Evolutionary conservation across 30 jellyfish, hydroid and myxozoan species (phyloP).

Genomic region (Cassiopea xamachana): DNA sequence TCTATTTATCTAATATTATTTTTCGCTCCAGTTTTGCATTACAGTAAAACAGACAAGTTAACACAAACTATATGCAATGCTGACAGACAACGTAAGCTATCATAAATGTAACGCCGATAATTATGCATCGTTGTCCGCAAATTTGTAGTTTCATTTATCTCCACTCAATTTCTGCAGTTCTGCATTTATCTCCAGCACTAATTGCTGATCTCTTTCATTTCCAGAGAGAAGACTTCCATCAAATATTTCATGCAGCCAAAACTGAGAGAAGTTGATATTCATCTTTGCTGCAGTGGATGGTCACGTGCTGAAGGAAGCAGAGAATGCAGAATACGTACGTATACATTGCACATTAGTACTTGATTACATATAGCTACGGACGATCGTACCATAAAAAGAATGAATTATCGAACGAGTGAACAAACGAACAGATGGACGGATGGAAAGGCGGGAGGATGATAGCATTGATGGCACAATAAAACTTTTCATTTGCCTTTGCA

Average conservation of each 20-base stretch:
- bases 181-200: neutral
- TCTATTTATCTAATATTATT: too few relatives aligned
- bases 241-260: conserved; percentile 32
- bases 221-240: conserved; percentile 19
- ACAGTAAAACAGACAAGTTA: too few relatives aligned
- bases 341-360: neutral
- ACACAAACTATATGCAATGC: too few relatives aligned
- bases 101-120: too few relatives aligned
- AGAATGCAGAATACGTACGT: conserved; percentile 64
- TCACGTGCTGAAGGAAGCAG: conserved; percentile 13
- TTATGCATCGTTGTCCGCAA: too few relatives aligned
- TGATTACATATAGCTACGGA: neutral
- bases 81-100: too few relatives aligned
- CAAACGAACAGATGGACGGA: neutral
- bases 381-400: neutral
- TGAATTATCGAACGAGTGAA: neutral
- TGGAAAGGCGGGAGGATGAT: neutral
- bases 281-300: conserved; percentile 76
- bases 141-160: too few relatives aligned
- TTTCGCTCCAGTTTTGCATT: too few relatives aligned
- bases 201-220: neutral
- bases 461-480: neutral
- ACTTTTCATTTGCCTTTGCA: neutral
- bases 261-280: conserved; percentile 40
- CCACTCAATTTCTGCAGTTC: neutral